Evolutionary conservation across 1,140 invertebrate genomes (phyloP), one percentile per base, ranked within the genome.

Genomic region (Adoxophyes honmai): DNA sequence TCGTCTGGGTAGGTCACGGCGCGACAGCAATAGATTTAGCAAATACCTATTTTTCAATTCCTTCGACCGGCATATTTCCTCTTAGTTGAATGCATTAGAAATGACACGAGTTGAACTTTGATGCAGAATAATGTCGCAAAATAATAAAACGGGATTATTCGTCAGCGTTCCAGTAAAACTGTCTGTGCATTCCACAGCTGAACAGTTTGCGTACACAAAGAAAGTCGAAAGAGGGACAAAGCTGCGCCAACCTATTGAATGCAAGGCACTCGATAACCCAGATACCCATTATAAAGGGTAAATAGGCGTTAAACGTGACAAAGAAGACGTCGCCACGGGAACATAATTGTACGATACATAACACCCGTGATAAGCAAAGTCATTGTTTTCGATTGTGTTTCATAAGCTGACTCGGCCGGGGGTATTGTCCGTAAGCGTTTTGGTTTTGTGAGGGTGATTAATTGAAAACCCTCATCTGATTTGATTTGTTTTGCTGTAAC

Each of bases 261-360:
- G 62, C 51, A 48, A 59, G 59, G 48, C 60, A 60, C 60, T 59
- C 63, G 66, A 75, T 70, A 78, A 70, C 72, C 70, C 55, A 75
- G 72, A 75, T 73, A 64, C 62, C 63, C 57, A 55, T 48, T 28
- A 48, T 48, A 48, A 33, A 48, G 42, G 51, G 57, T 64, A 64
- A 70, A 73, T 60, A 68, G 66, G 51, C 56, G 52, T 56, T 52
- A 62, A 56, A 52, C 52, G 37, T 58, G 59, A 64, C 62, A 64
- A 68, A 64, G 66, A 62, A 55, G 37, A 34, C 48, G 42, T 36
- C 36, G 58, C 52, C 11, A 48, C 18, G 42, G n/a, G 16, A 28
- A 48, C 21, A 18, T 48, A 48, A 48, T 48, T 48, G 42, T 48
- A 48, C 28, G 42, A 48, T 48, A 21, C 42, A 48, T 48, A 48